Conservation (phyloP, 2,113 vertebrate genomes). For the Peromyscus californicus region DNA sequence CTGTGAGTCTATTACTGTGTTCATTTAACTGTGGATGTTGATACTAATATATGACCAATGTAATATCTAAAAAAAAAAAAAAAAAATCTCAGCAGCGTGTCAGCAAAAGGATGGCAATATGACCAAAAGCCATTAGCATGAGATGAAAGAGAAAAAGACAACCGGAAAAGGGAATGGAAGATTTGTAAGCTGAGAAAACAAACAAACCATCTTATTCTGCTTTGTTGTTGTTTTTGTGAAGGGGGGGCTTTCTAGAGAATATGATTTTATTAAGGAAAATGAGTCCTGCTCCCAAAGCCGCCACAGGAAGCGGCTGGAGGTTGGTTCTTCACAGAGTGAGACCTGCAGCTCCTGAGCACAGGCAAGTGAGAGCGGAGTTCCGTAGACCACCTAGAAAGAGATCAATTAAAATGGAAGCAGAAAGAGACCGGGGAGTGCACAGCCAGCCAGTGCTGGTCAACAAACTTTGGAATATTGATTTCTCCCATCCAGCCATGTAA, state of each 20-base stretch:
- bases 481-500: not conserved
- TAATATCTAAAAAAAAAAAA: not conserved
- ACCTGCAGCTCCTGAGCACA: not conserved
- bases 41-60: not conserved
- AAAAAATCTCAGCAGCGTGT: not conserved
- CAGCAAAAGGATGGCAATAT: not conserved
- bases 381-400: not conserved
- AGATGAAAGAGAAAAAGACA: not conserved
- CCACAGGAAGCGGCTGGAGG: not conserved
- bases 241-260: not conserved
- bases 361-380: not conserved
- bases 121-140: not conserved
- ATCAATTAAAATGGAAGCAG: not conserved
- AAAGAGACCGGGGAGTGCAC: not conserved
- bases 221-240: not conserved
- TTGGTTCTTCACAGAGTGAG: not conserved
- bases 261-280: not conserved
- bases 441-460: not conserved
- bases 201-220: not conserved
- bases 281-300: not conserved
- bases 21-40: not conserved
- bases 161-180: not conserved
- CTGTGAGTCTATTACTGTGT: not conserved
- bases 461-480: not conserved
- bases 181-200: not conserved